Percentiles rank a stretch among this genome's conserved stretches.
Conservation (phyloP, 2,888 invertebrate species). For the Chalcosyrphus nemorum region DNA sequence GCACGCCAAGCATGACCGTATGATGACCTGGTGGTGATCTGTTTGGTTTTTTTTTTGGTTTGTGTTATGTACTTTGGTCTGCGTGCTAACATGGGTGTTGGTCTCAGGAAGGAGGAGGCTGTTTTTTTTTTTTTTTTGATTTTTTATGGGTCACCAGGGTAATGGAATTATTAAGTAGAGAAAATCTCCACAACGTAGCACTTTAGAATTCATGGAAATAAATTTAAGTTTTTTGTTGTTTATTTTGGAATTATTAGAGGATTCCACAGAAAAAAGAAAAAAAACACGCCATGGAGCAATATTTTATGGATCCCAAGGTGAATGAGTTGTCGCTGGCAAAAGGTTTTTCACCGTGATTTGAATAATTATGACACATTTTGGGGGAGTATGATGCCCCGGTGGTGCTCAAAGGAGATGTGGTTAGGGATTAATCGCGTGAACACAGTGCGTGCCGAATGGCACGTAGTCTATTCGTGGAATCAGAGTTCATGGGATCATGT, state of each 20-base stretch:
- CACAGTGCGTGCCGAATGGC: background rate
- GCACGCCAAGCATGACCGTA: slow-evolving; percentile 21
- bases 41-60: background rate
- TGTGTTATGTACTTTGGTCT: background rate
- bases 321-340: background rate
- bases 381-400: background rate
- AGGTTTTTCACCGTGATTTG: background rate
- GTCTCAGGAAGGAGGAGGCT: background rate
- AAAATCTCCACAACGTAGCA: background rate
- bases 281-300: background rate
- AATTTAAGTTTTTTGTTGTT: slow-evolving; percentile 18
- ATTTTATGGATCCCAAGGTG: background rate
- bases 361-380: background rate
- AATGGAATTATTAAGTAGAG: slow-evolving; percentile 22
- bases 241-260: background rate
- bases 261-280: too few species aligned
- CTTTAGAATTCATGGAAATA: slow-evolving; percentile 21
- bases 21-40: slow-evolving; percentile 27
- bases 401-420: background rate
- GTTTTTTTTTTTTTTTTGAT: background rate
- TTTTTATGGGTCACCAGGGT: slow-evolving; percentile 25
- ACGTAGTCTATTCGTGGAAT: background rate
- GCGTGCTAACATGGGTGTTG: background rate
- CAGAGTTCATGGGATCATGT: too few species aligned
- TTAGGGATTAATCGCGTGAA: background rate